Evolutionary conservation across 2,797 vertebrate genomes (phyloP), one percentile per base, ranked within the genome.

Genomic region (Jordanella pulchra): DNA sequence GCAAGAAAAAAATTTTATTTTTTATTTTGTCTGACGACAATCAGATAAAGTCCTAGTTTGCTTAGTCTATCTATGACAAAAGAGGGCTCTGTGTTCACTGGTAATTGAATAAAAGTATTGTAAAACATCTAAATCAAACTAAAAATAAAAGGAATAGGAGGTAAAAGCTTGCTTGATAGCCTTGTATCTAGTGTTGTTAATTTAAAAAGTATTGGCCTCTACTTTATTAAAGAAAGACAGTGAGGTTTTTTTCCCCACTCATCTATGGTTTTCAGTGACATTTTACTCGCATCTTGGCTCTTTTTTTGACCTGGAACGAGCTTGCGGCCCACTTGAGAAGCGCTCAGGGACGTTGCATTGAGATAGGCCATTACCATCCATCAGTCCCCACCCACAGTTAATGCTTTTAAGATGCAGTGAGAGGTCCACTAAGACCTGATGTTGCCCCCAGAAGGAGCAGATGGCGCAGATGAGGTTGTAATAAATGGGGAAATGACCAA

Each of bases 371-470:
- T 93, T 89, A 90, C 90, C 91, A 91, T 94, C 92, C 89, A 88
- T 92, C 92, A 92, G 83, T 79, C 88, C 84, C 90, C 84, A 86
- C 86, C 89, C 78, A 87, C 81, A 83, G 83, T 92, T 92, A 92
- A 90, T 93, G 91, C 88, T 90, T 91, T 93, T 93, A 93, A 89
- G 89, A 90, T 91, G 81, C 90, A 90, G 85, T 91, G 86, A 88
- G 86, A 89, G 84, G 84, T 89, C 87, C 84, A 76, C 88, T 85
- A 85, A 87, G 86, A 92, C 84, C 82, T 75, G 51, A 74, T 78
- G 83, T 75, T 87, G 84, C 83, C 84, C 90, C 86, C 73, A 81
- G 75, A 91, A 88, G 80, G 89, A 87, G 84, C 89, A 93, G 91
- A 90, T 91, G 87, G 89, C 81, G 73, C 83, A 85, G 88, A 92